Evolutionary conservation across 1,140 invertebrate genomes (phyloP), one percentile per base, ranked within the genome.

Genomic region (Heliconius himera): DNA sequence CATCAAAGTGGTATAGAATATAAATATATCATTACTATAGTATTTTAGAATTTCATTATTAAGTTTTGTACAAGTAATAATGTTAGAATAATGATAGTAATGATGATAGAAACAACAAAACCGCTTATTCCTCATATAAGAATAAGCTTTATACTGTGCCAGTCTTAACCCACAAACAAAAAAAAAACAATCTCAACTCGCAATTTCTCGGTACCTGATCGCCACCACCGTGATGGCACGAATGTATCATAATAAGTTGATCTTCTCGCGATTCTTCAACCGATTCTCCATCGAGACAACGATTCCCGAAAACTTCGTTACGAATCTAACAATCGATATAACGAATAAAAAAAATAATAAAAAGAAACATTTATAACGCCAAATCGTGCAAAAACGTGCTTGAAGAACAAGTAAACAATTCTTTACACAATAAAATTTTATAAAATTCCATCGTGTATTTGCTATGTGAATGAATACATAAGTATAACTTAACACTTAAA

Each of bases 211-310:
- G 78, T 93, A 93, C 93, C 93, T 94, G 93, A 85, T 87, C 89
- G 70, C 89, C 90, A 88, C 90, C 90, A 81, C 49, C 78, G 73
- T 80, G 70, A 70, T 93, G 91, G 79, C 93, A 94, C 82, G 75
- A 70, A 46, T 76, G 75, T 81, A 82, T 82, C 77, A 89, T 82
- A 60, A 88, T 41, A 38, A 78, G 74, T 72, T 75, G 80, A 16
- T 73, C 71, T 70, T 86, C 85, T 54, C 85, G 84, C 56, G 81
- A 81, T 26, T 88, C 88, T 26, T 89, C 84, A 71, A 86, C 70
- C n/a, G 81, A 80, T 73, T 81, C 84, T 49, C 90, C 92, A 81
- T 91, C 92, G 74, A 94, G 80, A 82, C 93, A 94, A 80, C 84
- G 87, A 72, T 77, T 72, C 78, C 72, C 73, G 82, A 86, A 87